Evolutionary conservation across 2,888 invertebrate species (phyloP).

Genomic region (Rotaria socialis): DNA sequence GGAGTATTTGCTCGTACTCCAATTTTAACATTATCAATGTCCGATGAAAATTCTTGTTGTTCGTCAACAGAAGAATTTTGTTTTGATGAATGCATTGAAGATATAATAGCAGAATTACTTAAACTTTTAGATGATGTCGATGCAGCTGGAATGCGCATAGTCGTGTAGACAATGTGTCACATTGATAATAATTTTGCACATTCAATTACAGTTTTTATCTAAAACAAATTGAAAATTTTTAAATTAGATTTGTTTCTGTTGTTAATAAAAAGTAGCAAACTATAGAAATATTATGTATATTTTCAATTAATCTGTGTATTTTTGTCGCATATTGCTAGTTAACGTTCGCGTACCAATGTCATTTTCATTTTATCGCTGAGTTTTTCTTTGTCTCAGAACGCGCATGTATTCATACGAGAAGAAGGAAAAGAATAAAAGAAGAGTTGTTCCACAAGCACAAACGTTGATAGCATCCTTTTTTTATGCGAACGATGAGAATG

Average conservation of each 20-base stretch:
- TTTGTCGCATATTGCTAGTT: background rate
- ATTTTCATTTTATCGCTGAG: background rate
- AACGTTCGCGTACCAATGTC: background rate
- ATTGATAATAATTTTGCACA: background rate
- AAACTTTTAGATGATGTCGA: background rate
- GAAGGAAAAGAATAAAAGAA: background rate
- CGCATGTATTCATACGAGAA: background rate
- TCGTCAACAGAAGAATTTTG: background rate
- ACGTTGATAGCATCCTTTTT: background rate
- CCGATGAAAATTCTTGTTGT: background rate
- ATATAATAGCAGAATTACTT: too few species aligned
- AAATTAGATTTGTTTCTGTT: background rate
- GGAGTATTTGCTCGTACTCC: background rate
- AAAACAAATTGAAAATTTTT: background rate
- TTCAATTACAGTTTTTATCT: background rate
- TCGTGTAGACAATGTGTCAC: background rate
- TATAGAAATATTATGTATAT: background rate
- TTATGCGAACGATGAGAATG: background rate
- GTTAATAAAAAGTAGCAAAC: too few species aligned
- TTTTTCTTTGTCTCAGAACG: background rate
- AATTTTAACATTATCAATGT: background rate
- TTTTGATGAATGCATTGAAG: background rate
- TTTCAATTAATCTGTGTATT: background rate
- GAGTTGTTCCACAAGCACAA: background rate
- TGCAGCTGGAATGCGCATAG: background rate